Percentiles rank a stretch among this genome's conserved stretches.
These are phyloP conservation scores for Chelonia mydas DNA, from an alignment of 2,797 vertebrate species.

Conservation along the genomic window DNA sequence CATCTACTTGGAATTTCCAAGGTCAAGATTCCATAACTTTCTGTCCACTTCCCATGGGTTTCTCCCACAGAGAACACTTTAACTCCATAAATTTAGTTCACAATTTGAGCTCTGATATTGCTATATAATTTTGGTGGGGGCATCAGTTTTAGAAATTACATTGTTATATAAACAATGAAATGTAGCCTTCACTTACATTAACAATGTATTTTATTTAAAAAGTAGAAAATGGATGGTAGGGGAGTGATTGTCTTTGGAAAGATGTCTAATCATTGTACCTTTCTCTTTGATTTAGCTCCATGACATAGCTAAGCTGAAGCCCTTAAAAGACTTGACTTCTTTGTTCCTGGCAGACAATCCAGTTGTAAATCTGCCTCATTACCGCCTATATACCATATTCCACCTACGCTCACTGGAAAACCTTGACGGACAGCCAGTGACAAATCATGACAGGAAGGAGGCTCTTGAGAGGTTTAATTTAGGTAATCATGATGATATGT, in stretches of 20 bases:
- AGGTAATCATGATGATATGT: slow-evolving; percentile 74
- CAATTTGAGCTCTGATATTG: background rate
- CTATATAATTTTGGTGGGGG: background rate
- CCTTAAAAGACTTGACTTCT: slow-evolving; percentile 86
- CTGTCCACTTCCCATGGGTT: background rate
- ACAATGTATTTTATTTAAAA: background rate
- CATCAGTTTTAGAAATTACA: background rate
- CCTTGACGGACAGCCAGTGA: slow-evolving; percentile 85
- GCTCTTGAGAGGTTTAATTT: slow-evolving; percentile 87
- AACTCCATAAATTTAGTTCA: background rate
- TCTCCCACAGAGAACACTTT: background rate
- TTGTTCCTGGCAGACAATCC: slow-evolving; percentile 86
- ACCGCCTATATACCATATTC: slow-evolving; percentile 84
- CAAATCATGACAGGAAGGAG: slow-evolving; percentile 81
- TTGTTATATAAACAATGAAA: background rate
- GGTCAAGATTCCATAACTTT: background rate
- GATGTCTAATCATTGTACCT: background rate
- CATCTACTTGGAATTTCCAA: background rate
- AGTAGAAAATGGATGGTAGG: background rate
- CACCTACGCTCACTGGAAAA: slow-evolving; percentile 85
- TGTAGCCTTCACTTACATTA: background rate
- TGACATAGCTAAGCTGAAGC: slow-evolving; percentile 86
- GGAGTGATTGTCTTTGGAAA: background rate
- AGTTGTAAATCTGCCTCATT: slow-evolving; percentile 84
- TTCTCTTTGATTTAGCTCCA: slow-evolving; percentile 81